A percentile compares a stretch with the other conserved stretches of the same genome.
These are phyloP conservation scores for Paracentrotus lividus DNA, from an alignment of 53 echinoderm and acorn worm genomes.

Conservation along the genomic window DNA sequence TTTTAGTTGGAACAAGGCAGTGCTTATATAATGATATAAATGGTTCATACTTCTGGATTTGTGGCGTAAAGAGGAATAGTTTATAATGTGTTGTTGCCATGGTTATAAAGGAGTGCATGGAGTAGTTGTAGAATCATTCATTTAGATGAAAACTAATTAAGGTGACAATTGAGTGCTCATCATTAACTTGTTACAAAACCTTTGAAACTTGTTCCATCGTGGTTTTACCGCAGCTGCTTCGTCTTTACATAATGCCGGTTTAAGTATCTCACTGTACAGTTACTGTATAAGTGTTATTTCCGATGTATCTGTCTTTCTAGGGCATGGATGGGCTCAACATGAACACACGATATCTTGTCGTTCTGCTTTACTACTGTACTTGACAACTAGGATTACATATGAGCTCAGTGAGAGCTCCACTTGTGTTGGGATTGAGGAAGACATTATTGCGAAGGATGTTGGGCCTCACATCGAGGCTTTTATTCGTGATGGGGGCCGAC, in stretches of 20 bases:
- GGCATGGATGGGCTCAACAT: not conserved
- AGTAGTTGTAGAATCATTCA: too few relatives aligned
- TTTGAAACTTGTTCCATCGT: not conserved
- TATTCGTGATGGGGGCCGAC: slow-evolving; percentile 25
- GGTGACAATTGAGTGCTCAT: too few relatives aligned
- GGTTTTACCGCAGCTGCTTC: not conserved
- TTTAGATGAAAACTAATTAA: too few relatives aligned
- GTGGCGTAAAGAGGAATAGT: too few relatives aligned
- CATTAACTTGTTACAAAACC: not conserved
- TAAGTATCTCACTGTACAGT: not conserved
- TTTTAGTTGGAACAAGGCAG: too few relatives aligned
- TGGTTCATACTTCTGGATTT: too few relatives aligned
- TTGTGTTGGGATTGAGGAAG: not conserved
- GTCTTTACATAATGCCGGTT: not conserved
- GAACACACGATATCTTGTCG: not conserved
- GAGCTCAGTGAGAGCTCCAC: not conserved
- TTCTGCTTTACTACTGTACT: not conserved
- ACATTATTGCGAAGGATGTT: not conserved
- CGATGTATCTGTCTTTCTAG: not conserved
- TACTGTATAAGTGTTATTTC: not conserved
- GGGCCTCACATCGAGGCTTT: slow-evolving; percentile 4
- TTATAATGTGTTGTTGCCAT: too few relatives aligned
- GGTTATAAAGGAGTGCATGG: too few relatives aligned
- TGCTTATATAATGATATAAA: too few relatives aligned
- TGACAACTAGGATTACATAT: not conserved